These are phyloP conservation scores for Xestobium rufovillosum DNA, from an alignment of 2,888 invertebrate genomes.

Conservation along the genomic window DNA sequence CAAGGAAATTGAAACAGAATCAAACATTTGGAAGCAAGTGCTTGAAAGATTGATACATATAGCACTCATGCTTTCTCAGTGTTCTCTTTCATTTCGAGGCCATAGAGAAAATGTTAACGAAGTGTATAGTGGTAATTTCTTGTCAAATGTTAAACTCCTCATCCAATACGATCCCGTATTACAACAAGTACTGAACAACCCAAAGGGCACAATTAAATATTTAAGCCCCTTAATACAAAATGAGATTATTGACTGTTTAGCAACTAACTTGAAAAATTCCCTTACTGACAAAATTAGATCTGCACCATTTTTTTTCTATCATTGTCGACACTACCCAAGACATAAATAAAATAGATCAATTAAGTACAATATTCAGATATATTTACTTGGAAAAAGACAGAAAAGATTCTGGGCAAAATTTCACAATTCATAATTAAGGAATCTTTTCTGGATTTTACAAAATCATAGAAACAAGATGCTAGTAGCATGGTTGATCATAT, in stretches of 20 bases:
- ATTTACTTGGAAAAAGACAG: too few species aligned
- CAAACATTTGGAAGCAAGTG: constrained; percentile 20
- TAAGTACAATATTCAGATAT: constrained; percentile 32
- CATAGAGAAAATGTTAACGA: constrained; percentile 15
- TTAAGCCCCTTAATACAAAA: too few species aligned
- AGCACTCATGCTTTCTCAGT: constrained; percentile 18
- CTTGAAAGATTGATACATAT: constrained; percentile 19
- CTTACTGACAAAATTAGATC: constrained; percentile 20
- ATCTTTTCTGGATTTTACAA: constrained; percentile 27
- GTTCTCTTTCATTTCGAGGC: constrained; percentile 19
- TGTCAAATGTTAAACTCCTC: constrained; percentile 24
- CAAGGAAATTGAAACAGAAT: constrained; percentile 17
- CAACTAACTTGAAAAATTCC: constrained; percentile 13
- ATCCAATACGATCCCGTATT: constrained; percentile 26
- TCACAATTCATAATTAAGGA: too few species aligned
- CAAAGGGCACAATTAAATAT: constrained; percentile 25
- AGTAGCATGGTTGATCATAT: too few species aligned
- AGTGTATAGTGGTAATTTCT: constrained; percentile 24
- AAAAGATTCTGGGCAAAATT: too few species aligned
- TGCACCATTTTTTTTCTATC: constrained; percentile 25
- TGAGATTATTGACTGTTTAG: constrained; percentile 20
- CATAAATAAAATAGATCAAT: constrained; percentile 30
- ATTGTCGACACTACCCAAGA: constrained; percentile 30
- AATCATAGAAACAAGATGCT: too few species aligned
- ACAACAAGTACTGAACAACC: constrained; percentile 25